Conservation (phyloP, 2,888 invertebrate genomes). For the Netelia inedita region DNA sequence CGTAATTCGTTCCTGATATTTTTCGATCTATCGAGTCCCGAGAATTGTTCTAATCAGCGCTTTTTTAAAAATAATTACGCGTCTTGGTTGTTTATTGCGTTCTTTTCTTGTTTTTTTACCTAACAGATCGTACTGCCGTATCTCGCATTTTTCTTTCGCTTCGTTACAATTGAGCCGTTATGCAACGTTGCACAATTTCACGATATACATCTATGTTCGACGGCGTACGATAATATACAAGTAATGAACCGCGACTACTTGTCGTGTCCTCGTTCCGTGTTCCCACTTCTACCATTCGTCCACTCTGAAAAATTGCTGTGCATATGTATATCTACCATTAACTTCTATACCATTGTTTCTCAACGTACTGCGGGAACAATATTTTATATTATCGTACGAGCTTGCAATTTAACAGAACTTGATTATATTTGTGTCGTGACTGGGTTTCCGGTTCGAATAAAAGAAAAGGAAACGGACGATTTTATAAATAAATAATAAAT, state of each 20-base stretch:
- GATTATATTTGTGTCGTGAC: too few species aligned
- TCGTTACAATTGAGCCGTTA: conserved; percentile 45
- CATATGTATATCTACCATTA: background rate
- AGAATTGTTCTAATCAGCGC: too few species aligned
- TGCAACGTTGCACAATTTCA: conserved; percentile 12
- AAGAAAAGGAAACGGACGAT: too few species aligned
- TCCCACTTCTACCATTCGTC: background rate
- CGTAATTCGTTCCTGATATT: too few species aligned
- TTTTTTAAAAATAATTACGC: too few species aligned
- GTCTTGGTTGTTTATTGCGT: background rate
- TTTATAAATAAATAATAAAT: too few species aligned
- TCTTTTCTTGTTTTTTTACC: background rate
- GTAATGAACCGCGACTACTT: conserved; percentile 33
- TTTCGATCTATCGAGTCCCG: too few species aligned
- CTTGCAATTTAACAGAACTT: too few species aligned
- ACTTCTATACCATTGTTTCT: background rate
- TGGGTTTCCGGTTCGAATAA: too few species aligned
- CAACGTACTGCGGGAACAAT: too few species aligned
- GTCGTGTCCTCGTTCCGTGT: conserved; percentile 7
- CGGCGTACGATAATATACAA: conserved; percentile 14
- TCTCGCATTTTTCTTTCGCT: conserved; percentile 9
- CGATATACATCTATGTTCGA: background rate
- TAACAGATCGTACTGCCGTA: background rate
- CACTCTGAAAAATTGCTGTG: conserved; percentile 3
- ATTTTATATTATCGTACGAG: too few species aligned